Percentiles rank a stretch among this genome's conserved stretches.
These are phyloP conservation scores for Saccostrea echinata DNA, from an alignment of 1,140 invertebrate species.

Conservation along the genomic window DNA sequence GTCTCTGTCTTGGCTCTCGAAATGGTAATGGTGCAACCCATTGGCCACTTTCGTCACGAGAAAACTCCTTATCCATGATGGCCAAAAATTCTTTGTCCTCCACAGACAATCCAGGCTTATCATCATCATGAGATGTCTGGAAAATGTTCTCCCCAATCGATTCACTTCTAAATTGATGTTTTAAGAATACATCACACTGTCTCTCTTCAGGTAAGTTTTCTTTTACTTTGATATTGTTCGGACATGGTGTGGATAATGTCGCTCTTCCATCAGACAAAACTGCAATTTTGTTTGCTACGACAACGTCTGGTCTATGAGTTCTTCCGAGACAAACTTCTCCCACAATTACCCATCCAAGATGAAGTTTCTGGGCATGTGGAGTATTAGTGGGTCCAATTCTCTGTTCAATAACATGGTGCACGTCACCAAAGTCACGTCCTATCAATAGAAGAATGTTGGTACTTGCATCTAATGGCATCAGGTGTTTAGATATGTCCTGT, in stretches of 20 bases:
- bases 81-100: constrained; percentile 51
- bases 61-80: too few relatives aligned
- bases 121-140: too few relatives aligned
- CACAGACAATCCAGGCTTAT: constrained; percentile 40
- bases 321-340: constrained; percentile 30
- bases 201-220: background rate
- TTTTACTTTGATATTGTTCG: background rate
- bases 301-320: too few relatives aligned
- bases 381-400: constrained; percentile 44
- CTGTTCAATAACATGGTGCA: too few relatives aligned
- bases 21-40: constrained; percentile 46
- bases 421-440: constrained; percentile 37
- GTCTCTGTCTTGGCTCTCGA: background rate
- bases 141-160: too few relatives aligned
- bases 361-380: constrained; percentile 46
- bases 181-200: too few relatives aligned
- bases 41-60: background rate
- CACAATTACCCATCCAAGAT: constrained; percentile 43
- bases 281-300: too few relatives aligned
- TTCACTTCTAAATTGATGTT: too few relatives aligned
- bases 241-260: too few relatives aligned
- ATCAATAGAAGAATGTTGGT: constrained; percentile 36
- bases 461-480: background rate
- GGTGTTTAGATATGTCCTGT: too few relatives aligned
- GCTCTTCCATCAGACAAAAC: too few relatives aligned